A percentile compares a stretch with the other conserved stretches of the same genome.
Conservation (phyloP, 2,888 invertebrate species). For the Mythimna loreyi region DNA sequence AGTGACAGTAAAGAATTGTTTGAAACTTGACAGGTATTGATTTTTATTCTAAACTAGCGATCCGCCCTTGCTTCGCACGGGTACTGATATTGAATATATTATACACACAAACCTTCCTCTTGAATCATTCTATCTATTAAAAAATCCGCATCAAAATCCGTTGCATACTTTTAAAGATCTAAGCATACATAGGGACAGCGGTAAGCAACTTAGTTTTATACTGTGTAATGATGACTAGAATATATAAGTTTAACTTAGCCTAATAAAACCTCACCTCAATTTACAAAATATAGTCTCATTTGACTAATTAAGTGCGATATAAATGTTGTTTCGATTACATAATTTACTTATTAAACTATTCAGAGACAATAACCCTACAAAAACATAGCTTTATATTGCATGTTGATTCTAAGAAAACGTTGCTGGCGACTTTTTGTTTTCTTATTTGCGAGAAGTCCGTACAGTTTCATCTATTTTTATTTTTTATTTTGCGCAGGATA, state of each 20-base stretch:
- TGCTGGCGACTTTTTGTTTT: slow-evolving; percentile 31
- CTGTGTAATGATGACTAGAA: too few species aligned
- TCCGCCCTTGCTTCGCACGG: too few species aligned
- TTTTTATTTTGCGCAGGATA: slow-evolving; percentile 44
- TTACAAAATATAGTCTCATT: background rate
- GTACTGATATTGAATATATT: too few species aligned
- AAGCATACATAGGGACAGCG: too few species aligned
- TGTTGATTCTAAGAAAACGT: slow-evolving; percentile 36
- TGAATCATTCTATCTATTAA: too few species aligned
- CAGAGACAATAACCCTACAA: background rate
- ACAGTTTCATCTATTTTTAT: slow-evolving; percentile 10
- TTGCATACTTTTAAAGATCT: too few species aligned
- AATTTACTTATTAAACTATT: background rate
- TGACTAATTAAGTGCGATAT: background rate
- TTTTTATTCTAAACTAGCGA: too few species aligned
- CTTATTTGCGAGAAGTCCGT: slow-evolving; percentile 23
- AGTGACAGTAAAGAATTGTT: too few species aligned
- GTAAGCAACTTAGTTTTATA: too few species aligned
- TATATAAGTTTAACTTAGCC: background rate
- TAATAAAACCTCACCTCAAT: background rate
- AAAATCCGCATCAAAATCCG: too few species aligned
- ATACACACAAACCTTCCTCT: too few species aligned
- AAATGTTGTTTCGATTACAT: slow-evolving; percentile 3
- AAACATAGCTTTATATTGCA: background rate
- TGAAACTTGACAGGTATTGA: too few species aligned